Percentiles rank a stretch among this genome's conserved stretches.
These are phyloP conservation scores for Plebejus argus DNA, from an alignment of 2,888 invertebrate genomes.

Conservation along the genomic window DNA sequence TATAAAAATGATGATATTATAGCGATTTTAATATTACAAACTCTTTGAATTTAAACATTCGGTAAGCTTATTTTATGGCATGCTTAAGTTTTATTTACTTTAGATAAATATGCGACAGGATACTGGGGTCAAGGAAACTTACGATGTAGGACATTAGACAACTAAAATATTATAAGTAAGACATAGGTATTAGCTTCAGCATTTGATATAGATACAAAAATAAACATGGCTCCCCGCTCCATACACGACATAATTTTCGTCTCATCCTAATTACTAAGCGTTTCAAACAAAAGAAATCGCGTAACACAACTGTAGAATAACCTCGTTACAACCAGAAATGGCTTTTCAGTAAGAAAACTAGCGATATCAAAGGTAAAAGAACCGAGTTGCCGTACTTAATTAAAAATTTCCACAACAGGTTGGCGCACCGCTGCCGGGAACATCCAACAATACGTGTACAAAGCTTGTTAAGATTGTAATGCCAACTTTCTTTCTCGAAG, in stretches of 20 bases:
- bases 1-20: constrained; percentile 29
- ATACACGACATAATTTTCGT: not conserved
- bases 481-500: constrained; percentile 25
- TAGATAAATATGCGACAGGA: not conserved
- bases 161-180: no score
- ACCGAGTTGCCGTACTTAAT: constrained; percentile 61
- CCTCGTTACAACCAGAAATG: constrained; percentile 40
- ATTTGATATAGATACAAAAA: not conserved
- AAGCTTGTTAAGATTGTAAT: constrained; percentile 39
- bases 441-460: constrained; percentile 45
- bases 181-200: not conserved
- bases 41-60: constrained; percentile 15
- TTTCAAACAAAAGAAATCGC: constrained; percentile 29
- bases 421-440: constrained; percentile 48
- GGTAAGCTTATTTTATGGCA: not conserved
- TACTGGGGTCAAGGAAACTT: not conserved
- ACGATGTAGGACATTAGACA: not conserved
- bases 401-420: constrained; percentile 76
- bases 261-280: not conserved
- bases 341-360: constrained; percentile 50
- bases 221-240: no score
- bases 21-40: constrained; percentile 23
- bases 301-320: constrained; percentile 43
- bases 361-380: constrained; percentile 53
- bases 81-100: not conserved